phyloP scores from a whole-genome alignment of 2,888 invertebrate genomes.

The Hipparchia semele region DNA sequence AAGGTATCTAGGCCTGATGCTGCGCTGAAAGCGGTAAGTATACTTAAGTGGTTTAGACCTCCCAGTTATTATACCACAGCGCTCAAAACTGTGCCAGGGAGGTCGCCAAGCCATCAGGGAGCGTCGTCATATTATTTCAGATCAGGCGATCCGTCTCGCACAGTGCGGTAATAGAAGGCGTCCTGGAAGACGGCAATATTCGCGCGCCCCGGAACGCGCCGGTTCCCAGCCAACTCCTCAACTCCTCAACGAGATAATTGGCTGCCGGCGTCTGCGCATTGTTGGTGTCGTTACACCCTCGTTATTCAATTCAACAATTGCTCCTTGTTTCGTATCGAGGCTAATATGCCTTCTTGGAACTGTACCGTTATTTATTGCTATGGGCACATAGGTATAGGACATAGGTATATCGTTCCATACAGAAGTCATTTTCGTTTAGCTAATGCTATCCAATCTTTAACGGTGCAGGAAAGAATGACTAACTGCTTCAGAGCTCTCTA shows the following conservation, averaged over 20 bases:
- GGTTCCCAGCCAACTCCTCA: slow-evolving; percentile 69
- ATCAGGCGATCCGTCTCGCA: slow-evolving; percentile 13
- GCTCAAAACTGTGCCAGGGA: no score
- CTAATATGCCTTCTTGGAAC: slow-evolving; percentile 54
- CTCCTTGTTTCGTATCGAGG: slow-evolving; percentile 75
- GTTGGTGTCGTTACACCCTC: slow-evolving; percentile 78
- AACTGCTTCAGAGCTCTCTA: no score
- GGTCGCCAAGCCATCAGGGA: no score
- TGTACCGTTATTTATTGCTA: slow-evolving; percentile 11
- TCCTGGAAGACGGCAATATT: slow-evolving; percentile 52
- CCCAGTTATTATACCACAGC: no score
- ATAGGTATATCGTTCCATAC: not conserved
- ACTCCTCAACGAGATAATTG: slow-evolving; percentile 74
- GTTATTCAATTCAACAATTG: slow-evolving; percentile 79
- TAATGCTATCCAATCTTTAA: not conserved
- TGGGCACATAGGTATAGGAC: not conserved
- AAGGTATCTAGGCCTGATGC: no score
- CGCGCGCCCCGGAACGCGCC: slow-evolving; percentile 55
- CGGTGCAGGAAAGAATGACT: no score
- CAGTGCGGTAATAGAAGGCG: slow-evolving; percentile 35
- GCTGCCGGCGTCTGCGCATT: slow-evolving; percentile 63
- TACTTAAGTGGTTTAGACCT: no score
- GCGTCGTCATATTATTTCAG: not conserved
- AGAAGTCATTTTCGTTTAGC: not conserved
- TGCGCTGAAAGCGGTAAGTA: no score